Conservation (phyloP, 2,113 vertebrate species). For the Brienomyrus longianalis region DNA sequence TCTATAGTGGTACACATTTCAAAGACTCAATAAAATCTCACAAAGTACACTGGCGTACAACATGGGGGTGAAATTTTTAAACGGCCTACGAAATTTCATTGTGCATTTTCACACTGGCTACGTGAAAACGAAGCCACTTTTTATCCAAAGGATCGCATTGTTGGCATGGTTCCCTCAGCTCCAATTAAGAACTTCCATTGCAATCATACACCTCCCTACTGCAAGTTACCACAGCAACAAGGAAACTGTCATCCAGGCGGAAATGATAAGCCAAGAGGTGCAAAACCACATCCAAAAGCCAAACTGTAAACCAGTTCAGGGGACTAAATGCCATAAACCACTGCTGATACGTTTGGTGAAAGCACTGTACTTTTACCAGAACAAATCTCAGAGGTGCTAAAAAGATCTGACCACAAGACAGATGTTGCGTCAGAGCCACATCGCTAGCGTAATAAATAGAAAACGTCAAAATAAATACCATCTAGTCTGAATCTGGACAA, state of each 20-base stretch:
- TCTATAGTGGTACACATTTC: background rate
- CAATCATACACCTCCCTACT: conserved; percentile 19
- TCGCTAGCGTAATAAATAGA: conserved; percentile 1
- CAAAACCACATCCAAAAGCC: background rate
- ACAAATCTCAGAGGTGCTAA: conserved; percentile 12
- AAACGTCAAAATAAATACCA: background rate
- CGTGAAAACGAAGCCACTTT: background rate
- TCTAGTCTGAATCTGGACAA: background rate
- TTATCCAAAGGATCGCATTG: background rate
- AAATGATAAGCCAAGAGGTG: background rate
- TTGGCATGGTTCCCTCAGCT: background rate
- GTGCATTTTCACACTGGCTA: background rate
- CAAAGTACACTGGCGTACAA: background rate
- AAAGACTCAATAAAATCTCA: background rate
- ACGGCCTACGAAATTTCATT: background rate
- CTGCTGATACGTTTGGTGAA: background rate
- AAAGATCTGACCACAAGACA: background rate
- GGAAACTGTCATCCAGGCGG: conserved; percentile 17
- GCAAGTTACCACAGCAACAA: conserved; percentile 33
- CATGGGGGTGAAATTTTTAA: background rate
- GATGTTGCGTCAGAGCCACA: background rate
- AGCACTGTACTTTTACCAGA: background rate
- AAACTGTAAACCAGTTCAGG: background rate
- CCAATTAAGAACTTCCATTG: conserved; percentile 29
- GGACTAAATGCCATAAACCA: background rate